Evolutionary conservation across 2,888 invertebrate genomes (phyloP), one percentile per base, ranked within the genome.

Genomic region (Gastrophysa polygoni): DNA sequence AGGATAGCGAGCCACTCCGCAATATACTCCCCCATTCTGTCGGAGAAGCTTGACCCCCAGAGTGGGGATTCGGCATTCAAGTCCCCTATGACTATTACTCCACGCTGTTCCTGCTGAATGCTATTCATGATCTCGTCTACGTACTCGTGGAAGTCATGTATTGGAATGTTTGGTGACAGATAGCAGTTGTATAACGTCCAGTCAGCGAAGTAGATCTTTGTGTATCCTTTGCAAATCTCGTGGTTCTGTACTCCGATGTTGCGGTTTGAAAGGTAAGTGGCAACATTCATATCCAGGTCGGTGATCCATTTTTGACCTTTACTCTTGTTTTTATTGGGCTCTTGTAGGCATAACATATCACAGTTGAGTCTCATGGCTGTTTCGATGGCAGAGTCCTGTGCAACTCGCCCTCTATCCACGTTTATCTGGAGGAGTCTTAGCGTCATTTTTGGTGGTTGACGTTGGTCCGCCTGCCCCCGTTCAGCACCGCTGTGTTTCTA

Each of bases 151-250:
- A 34, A 49, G 1, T 4, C 7, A 11, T 32, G 21, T 1, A 49
- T 4, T 8, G n/a, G 2, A 6, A 57, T 48, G 49, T 57, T 49
- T 8, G 57, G 57, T 5, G 49, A 57, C 6, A 57, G 18, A 38
- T 57, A 57, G 10, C 57, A 57, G 16, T 57, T 57, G 21, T 57
- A 57, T 5, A 57, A 14, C n/a, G 38, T 5, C 49, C 57, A 57
- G 2, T 29, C 21, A 6, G 4, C 21, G 14, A 57, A 32, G 10
- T 49, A 16, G 0, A 57, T 34, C 16, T 38, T 21, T 2, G 49
- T 43, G 34, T 21, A 43, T 1, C 38, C 38, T 8, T 49, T 57
- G 4, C 28, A 2, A 8, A 2, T 18, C 18, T 18, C 17, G n/a
- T 57, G 48, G 1, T 17, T 46, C 6, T 47, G 17, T 11, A 54